Evolutionary conservation across 1,140 invertebrate species (phyloP), one percentile per base, ranked within the genome.

Genomic region (Plectrocnemia conspersa): DNA sequence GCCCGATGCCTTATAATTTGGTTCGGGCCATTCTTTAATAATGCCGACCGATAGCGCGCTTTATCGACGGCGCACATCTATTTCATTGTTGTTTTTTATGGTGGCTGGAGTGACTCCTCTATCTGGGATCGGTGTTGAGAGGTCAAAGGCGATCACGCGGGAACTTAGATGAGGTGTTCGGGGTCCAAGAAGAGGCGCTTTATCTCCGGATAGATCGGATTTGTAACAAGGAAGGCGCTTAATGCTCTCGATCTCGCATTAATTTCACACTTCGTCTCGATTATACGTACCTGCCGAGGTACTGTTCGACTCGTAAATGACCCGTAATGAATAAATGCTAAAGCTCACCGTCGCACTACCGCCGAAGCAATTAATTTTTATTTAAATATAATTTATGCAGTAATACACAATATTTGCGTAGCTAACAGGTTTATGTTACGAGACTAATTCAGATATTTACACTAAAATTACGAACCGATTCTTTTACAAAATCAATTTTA

Each of bases 111-210:
- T 29, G 54, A 56, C 54, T 56, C 47, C 57, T 29, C 47, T 52
- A 54, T 54, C 57, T 54, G 38, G 57, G 52, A 59, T 59, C 57
- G 58, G 58, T 59, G 58, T 56, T 59, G 58, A 59, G 48, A 54
- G 58, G 58, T 59, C 58, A 59, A 25, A 53, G 52, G 53, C 47
- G 50, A 52, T 55, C 53, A 59, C 53, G 58, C 46, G 58, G 53
- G 33, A 45, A 54, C 46, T 29, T 42, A 27, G 54, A 47, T 19
- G 44, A 47, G 44, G 22, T 25, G 44, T 16, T 42, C 50, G 23
- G 40, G 22, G 35, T 22, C 42, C 52, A 29, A 36, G 47, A 24
- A 25, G 44, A 29, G 35, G 42, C 22, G 21, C 18, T 29, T 50
- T 50, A 50, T 45, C 52, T n/a, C 18, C 18, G 23, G 41, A 18